These are phyloP conservation scores for Datnioides undecimradiatus DNA, from an alignment of 2,113 vertebrate species.

Conservation along the genomic window DNA sequence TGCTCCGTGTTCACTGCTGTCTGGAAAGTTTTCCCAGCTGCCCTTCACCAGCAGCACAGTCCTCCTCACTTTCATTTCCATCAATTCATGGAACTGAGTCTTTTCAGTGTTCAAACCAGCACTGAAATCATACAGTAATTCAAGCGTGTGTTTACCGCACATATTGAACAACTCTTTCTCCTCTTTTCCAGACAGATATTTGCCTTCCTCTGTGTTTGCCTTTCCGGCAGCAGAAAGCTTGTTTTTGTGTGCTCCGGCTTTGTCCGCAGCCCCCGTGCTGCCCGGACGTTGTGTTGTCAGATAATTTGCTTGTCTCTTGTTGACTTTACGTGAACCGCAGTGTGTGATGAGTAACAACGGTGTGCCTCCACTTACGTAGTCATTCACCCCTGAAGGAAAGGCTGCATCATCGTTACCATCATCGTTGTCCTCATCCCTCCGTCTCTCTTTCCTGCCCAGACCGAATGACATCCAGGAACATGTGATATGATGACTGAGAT, in stretches of 20 bases:
- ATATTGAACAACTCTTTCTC: not conserved
- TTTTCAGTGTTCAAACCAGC: not conserved
- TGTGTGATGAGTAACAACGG: constrained; percentile 15
- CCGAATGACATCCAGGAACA: not conserved
- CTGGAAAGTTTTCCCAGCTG: not conserved
- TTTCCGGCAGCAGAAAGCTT: not conserved
- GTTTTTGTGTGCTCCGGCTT: not conserved
- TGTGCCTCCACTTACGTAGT: not conserved
- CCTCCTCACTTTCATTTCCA: constrained; percentile 22
- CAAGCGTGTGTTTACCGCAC: not conserved
- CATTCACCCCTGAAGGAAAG: constrained; percentile 4
- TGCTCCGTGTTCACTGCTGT: not conserved
- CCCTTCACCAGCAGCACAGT: not conserved
- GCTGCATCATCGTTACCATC: constrained; percentile 33
- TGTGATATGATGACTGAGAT: not conserved
- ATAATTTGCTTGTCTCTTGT: constrained; percentile 6
- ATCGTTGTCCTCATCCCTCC: not conserved
- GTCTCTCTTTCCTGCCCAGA: not conserved
- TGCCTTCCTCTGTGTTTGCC: not conserved
- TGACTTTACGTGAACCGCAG: constrained; percentile 6
- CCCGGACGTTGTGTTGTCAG: not conserved
- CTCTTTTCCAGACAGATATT: not conserved
- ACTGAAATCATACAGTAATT: not conserved
- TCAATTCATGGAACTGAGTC: not conserved
- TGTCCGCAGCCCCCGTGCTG: not conserved